These are phyloP conservation scores for Loxodonta africana DNA, from an alignment of 2,113 vertebrate genomes.

Conservation along the genomic window DNA sequence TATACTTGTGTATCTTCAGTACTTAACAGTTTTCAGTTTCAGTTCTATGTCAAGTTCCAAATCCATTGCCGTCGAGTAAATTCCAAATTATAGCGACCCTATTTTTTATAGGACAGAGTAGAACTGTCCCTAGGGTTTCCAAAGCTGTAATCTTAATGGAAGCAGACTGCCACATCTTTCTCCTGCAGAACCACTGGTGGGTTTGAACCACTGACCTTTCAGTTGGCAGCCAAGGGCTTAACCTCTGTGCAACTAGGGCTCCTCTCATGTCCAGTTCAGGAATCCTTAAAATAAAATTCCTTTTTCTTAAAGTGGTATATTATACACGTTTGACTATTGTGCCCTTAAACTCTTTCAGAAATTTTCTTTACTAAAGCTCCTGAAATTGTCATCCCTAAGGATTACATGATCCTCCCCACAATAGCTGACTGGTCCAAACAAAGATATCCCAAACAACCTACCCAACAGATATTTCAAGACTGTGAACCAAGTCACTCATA, in stretches of 20 bases:
- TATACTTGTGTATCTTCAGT: too few species aligned
- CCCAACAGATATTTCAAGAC: neutral
- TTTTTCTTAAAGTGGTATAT: neutral
- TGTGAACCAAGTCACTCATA: neutral
- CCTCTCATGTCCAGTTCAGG: neutral
- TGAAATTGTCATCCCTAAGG: neutral
- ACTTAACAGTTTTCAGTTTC: neutral
- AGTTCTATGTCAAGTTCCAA: neutral
- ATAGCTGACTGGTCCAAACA: neutral
- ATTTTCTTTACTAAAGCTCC: neutral
- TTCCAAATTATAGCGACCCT: too few species aligned
- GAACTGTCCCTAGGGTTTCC: too few species aligned
- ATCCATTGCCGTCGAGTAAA: too few species aligned
- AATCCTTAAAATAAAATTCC: neutral
- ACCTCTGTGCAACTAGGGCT: too few species aligned
- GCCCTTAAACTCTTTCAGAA: neutral
- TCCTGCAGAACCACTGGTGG: too few species aligned
- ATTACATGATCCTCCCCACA: neutral
- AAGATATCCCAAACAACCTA: neutral
- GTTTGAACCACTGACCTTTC: too few species aligned
- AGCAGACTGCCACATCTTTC: too few species aligned
- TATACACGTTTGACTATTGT: constrained; percentile 17
- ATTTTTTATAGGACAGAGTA: neutral
- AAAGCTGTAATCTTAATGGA: too few species aligned
- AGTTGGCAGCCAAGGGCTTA: too few species aligned